Percentiles rank a stretch among this genome's conserved stretches.
These are phyloP conservation scores for Adela reaumurella DNA, from an alignment of 2,888 invertebrate genomes.

Conservation along the genomic window DNA sequence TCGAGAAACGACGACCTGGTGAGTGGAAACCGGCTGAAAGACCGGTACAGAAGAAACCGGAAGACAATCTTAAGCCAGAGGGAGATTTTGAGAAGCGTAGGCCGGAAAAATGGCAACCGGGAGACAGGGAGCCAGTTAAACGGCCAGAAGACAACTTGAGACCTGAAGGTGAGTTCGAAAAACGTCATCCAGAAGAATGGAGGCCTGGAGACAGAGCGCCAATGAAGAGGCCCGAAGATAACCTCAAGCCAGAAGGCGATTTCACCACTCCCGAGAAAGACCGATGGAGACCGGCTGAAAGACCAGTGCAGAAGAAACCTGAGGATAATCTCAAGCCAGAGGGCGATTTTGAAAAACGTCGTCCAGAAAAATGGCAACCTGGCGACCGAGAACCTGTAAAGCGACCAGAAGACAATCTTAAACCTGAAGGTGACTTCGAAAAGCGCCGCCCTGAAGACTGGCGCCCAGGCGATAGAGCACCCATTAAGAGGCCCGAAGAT, in stretches of 20 bases:
- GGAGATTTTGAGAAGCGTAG: slow-evolving; percentile 44
- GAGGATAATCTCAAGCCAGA: slow-evolving; percentile 60
- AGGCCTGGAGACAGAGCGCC: slow-evolving; percentile 41
- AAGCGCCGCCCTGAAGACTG: slow-evolving; percentile 17
- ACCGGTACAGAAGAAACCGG: slow-evolving; percentile 27
- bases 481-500: neutral
- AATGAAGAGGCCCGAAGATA: slow-evolving; percentile 31
- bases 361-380: slow-evolving; percentile 25
- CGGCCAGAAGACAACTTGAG: slow-evolving; percentile 50
- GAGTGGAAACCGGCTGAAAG: slow-evolving; percentile 28
- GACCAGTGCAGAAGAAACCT: slow-evolving; percentile 33
- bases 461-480: slow-evolving; percentile 14
- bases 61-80: slow-evolving; percentile 60
- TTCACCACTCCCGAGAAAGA: slow-evolving; percentile 27
- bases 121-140: slow-evolving; percentile 35
- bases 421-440: slow-evolving; percentile 43
- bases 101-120: slow-evolving; percentile 45
- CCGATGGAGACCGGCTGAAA: slow-evolving; percentile 28
- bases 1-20: slow-evolving; percentile 29
- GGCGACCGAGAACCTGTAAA: slow-evolving; percentile 33
- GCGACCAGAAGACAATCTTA: slow-evolving; percentile 41
- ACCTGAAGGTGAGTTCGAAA: slow-evolving; percentile 49
- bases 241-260: slow-evolving; percentile 50
- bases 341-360: slow-evolving; percentile 25
- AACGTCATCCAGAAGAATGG: slow-evolving; percentile 32